Conservation (phyloP, 2,797 vertebrate species). For the Tolypeutes matacus region DNA sequence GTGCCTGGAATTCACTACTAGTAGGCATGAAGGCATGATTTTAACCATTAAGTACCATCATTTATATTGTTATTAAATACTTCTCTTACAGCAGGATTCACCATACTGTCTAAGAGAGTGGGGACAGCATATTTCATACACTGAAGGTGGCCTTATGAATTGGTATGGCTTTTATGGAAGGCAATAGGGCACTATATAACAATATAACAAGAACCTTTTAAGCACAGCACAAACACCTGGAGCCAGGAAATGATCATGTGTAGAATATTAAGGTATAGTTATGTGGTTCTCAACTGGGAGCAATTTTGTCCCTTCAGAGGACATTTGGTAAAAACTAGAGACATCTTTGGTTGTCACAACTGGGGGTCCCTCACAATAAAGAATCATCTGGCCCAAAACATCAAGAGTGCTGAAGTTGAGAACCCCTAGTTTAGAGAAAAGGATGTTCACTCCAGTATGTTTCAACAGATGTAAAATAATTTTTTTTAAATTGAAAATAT, state of each 20-base stretch:
- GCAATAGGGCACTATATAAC: not conserved
- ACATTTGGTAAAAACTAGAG: not conserved
- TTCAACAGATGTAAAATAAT: not conserved
- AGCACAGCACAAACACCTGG: not conserved
- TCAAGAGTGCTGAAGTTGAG: not conserved
- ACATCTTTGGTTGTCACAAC: too few relatives aligned
- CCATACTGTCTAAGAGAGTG: not conserved
- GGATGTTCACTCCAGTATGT: not conserved
- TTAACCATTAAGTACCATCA: not conserved
- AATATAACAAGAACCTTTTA: not conserved
- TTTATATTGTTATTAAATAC: not conserved
- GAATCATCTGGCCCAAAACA: not conserved
- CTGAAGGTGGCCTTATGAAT: not conserved
- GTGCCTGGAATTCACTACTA: not conserved
- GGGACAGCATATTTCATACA: rapidly evolving
- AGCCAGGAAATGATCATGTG: not conserved
- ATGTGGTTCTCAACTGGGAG: rapidly evolving
- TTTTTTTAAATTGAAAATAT: not conserved
- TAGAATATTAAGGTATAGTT: not conserved
- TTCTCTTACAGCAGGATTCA: not conserved
- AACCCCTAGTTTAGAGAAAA: not conserved
- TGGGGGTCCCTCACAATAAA: not conserved
- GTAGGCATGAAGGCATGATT: too few relatives aligned
- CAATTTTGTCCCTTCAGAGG: too few relatives aligned
- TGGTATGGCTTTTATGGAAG: not conserved